Conservation (phyloP, 2,888 invertebrate species). For the Caradrina kadenii region DNA sequence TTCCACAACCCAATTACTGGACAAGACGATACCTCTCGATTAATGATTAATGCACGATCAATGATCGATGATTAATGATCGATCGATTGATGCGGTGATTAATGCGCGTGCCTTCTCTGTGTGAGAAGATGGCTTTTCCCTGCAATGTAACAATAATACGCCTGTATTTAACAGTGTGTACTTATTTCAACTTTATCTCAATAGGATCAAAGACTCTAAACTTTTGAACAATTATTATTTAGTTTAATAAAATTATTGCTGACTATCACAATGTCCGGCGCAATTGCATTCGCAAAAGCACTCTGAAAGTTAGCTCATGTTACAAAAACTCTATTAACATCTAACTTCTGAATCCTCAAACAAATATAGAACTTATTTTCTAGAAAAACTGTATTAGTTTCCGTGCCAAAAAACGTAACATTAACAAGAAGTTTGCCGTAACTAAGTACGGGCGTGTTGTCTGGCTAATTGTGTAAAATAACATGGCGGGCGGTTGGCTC, state of each 20-base stretch:
- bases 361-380: constrained; percentile 30
- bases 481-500: constrained; percentile 77
- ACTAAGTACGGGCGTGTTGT: constrained; percentile 51
- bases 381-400: constrained; percentile 41
- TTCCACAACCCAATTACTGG: too few relatives aligned
- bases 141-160: too few relatives aligned
- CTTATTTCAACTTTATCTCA: too few relatives aligned
- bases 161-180: too few relatives aligned
- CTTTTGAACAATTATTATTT: too few relatives aligned
- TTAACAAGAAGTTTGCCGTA: constrained; percentile 44
- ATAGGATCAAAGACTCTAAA: too few relatives aligned
- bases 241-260: background rate
- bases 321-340: constrained; percentile 33
- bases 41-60: too few relatives aligned
- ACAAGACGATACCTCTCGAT: too few relatives aligned
- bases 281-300: constrained; percentile 28
- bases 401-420: constrained; percentile 55
- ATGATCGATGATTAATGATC: too few relatives aligned
- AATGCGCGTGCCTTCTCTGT: too few relatives aligned
- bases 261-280: background rate
- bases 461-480: constrained; percentile 79
- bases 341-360: constrained; percentile 30
- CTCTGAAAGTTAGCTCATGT: constrained; percentile 16
- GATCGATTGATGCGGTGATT: too few relatives aligned
- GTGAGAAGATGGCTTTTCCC: too few relatives aligned